phyloP scores from a whole-genome alignment of 2,888 invertebrate species.

The Philereme vetulata region DNA sequence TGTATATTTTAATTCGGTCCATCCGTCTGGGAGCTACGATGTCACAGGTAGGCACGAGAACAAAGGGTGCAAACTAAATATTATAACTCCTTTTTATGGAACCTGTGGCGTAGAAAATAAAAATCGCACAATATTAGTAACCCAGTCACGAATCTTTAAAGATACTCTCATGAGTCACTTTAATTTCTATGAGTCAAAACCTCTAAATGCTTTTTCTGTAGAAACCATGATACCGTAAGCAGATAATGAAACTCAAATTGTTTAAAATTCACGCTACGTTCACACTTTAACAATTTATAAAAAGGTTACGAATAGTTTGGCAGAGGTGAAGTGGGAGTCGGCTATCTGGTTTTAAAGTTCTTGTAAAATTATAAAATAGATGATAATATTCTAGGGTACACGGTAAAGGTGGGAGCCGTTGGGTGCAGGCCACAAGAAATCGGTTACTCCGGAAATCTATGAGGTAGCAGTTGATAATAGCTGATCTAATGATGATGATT shows the following conservation, averaged over 20 bases:
- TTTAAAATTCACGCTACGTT: slow-evolving; percentile 41
- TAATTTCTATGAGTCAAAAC: slow-evolving; percentile 30
- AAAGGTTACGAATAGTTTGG: slow-evolving; percentile 37
- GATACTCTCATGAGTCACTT: slow-evolving; percentile 34
- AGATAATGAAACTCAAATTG: slow-evolving; percentile 32
- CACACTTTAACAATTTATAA: slow-evolving; percentile 40
- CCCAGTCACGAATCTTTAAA: slow-evolving; percentile 29
- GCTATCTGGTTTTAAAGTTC: slow-evolving; percentile 19
- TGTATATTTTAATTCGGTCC: too few species aligned
- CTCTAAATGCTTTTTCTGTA: slow-evolving; percentile 18
- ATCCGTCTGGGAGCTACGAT: too few species aligned
- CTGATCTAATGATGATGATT: too few species aligned
- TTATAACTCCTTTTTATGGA: too few species aligned
- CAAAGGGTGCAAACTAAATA: too few species aligned
- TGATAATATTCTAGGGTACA: background rate
- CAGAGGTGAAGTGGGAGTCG: slow-evolving; percentile 29
- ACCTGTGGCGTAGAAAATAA: too few species aligned
- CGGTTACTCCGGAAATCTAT: too few species aligned
- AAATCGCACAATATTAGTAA: slow-evolving; percentile 5
- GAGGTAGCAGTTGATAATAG: too few species aligned
- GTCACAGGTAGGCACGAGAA: too few species aligned
- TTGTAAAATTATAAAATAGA: background rate
- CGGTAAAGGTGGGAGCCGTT: too few species aligned
- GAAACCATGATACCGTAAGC: slow-evolving; percentile 31
- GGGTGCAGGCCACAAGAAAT: too few species aligned